Evolutionary conservation across 2,113 vertebrate species (phyloP).

Genomic region (Macaca nemestrina): DNA sequence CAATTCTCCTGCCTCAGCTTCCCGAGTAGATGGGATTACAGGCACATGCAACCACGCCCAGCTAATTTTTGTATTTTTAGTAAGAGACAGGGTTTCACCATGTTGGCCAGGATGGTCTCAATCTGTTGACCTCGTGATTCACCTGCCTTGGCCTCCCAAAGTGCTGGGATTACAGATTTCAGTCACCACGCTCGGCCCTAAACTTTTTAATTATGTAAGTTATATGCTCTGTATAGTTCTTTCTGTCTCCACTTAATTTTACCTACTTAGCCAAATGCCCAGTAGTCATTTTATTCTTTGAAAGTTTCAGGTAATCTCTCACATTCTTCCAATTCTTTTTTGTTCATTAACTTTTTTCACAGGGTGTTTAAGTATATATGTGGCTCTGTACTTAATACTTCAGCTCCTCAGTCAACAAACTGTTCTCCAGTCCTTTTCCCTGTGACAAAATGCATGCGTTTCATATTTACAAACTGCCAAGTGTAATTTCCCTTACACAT

Average conservation of each 20-base stretch:
- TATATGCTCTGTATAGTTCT: neutral
- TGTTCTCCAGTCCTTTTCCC: conserved; percentile 87
- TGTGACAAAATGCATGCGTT: conserved; percentile 84
- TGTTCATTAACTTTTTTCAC: neutral
- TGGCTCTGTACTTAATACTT: conserved; percentile 78
- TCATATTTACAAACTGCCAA: neutral
- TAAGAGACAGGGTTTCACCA: too few species aligned
- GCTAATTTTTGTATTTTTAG: too few species aligned
- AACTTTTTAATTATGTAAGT: neutral
- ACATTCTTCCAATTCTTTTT: neutral
- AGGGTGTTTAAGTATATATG: conserved; percentile 32
- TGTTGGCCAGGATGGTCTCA: too few species aligned
- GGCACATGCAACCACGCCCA: too few species aligned
- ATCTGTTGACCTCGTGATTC: too few species aligned
- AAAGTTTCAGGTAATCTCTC: neutral
- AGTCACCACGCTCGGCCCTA: neutral
- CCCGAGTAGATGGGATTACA: too few species aligned
- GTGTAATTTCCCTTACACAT: neutral
- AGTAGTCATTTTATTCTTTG: neutral
- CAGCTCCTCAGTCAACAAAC: conserved; percentile 83
- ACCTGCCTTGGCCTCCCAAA: too few species aligned
- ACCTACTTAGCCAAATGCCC: neutral
- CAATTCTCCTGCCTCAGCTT: too few species aligned
- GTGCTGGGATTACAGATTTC: too few species aligned
- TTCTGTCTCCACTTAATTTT: neutral